Conservation (phyloP, 2,113 vertebrate species). For the Lophius piscatorius region DNA sequence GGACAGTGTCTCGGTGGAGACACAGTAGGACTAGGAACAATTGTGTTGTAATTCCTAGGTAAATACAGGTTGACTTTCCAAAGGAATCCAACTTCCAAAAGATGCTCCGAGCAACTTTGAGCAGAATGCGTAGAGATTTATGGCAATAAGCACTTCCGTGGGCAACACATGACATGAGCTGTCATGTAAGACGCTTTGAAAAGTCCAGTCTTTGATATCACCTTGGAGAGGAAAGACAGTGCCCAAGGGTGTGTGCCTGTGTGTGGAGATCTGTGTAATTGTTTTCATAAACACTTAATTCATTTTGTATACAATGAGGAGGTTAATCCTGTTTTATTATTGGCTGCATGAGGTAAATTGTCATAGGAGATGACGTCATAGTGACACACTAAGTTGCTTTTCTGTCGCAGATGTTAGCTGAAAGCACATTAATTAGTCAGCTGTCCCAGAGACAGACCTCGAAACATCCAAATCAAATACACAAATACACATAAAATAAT, state of each 20-base stretch:
- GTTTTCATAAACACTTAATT: conserved; percentile 32
- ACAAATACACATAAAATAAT: neutral
- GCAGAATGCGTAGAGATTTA: conserved; percentile 66
- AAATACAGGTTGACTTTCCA: conserved; percentile 26
- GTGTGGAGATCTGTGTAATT: conserved; percentile 13
- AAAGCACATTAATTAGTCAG: conserved; percentile 2
- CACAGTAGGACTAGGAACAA: neutral
- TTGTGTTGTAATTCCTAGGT: neutral
- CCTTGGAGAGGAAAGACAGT: conserved; percentile 73
- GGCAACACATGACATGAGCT: conserved; percentile 75
- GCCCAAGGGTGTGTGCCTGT: conserved; percentile 41
- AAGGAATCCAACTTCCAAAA: conserved; percentile 33
- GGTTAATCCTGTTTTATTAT: conserved; percentile 24
- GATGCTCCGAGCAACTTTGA: conserved; percentile 37
- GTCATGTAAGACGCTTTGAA: conserved; percentile 73
- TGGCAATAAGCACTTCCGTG: conserved; percentile 71
- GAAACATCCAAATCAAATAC: conserved; percentile 6
- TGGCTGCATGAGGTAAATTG: conserved; percentile 19
- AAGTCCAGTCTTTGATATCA: conserved; percentile 77
- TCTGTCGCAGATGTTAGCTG: conserved; percentile 3
- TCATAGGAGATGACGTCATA: conserved; percentile 12
- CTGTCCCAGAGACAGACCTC: neutral
- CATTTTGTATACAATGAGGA: conserved; percentile 7
- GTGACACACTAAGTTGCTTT: conserved; percentile 20
- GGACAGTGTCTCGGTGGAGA: neutral